phyloP scores from a whole-genome alignment of 1,140 invertebrate genomes.

The Phthorimaea operculella region DNA sequence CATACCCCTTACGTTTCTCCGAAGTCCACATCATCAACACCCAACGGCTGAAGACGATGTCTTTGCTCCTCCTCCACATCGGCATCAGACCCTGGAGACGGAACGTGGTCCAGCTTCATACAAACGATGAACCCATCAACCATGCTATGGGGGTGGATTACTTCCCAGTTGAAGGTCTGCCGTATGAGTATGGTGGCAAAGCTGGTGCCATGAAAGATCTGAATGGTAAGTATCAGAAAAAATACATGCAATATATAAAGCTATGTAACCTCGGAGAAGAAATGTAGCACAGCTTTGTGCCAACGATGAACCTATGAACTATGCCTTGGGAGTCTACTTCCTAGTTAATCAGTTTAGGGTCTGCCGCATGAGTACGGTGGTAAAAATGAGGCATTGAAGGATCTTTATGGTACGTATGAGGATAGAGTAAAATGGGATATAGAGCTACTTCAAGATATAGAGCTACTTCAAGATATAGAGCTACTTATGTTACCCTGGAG shows the following conservation, averaged over 20 bases:
- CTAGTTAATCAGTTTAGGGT: constrained; percentile 37
- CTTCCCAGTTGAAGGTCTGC: constrained; percentile 40
- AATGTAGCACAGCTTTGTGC: constrained; percentile 42
- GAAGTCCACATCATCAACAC: constrained; percentile 57
- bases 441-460: too few species aligned
- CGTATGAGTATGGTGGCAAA: constrained; percentile 54
- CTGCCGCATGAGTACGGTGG: constrained; percentile 56
- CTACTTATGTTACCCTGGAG: too few species aligned
- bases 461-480: too few species aligned
- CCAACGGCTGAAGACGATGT: constrained; percentile 49
- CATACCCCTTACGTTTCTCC: constrained; percentile 42
- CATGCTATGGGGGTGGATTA: constrained; percentile 40
- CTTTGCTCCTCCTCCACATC: constrained; percentile 45
- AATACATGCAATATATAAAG: too few species aligned
- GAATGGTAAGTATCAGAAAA: constrained; percentile 34
- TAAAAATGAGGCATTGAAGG: constrained; percentile 52
- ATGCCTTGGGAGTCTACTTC: constrained; percentile 36
- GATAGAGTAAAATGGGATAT: too few species aligned
- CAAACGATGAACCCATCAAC: constrained; percentile 35
- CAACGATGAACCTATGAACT: constrained; percentile 35
- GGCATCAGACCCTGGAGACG: constrained; percentile 54
- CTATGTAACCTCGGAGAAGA: constrained; percentile 55
- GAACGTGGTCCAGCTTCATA: constrained; percentile 42
- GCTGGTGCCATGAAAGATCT: constrained; percentile 58
- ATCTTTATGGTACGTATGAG: constrained; percentile 62